phyloP scores from a whole-genome alignment of 2,797 vertebrate species.

The Scleropages formosus region DNA sequence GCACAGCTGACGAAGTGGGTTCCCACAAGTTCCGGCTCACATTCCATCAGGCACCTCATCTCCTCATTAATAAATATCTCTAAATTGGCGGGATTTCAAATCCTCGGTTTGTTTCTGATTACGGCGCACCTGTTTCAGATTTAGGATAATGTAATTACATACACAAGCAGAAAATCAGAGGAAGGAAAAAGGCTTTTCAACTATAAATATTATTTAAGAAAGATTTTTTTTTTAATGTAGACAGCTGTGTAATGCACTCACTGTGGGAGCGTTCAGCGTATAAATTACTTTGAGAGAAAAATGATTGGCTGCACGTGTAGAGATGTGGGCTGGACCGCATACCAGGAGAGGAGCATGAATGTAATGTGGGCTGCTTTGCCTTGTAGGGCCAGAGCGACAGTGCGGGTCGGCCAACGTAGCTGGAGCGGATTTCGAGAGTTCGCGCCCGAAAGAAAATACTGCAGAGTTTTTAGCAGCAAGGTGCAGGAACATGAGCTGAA shows the following conservation, averaged over 20 bases:
- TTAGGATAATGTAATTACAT: no score
- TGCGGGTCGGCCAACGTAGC: no score
- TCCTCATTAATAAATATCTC: neutral
- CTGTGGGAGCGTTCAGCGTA: neutral
- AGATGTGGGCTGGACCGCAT: neutral
- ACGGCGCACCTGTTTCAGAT: no score
- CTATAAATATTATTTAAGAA: neutral
- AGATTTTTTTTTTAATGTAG: neutral
- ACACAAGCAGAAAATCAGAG: neutral
- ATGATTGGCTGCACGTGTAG: neutral
- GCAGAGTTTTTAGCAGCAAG: no score
- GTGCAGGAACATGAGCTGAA: no score
- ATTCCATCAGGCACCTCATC: neutral
- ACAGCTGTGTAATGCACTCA: neutral
- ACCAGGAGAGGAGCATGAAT: neutral
- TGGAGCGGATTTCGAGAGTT: no score
- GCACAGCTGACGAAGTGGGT: neutral
- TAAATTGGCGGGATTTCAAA: no score
- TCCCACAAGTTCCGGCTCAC: conserved; percentile 27
- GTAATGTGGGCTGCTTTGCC: neutral
- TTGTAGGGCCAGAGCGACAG: neutral
- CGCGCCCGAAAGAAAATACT: no score
- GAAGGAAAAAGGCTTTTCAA: no score
- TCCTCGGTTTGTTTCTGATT: no score
- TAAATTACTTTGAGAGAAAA: neutral